These are phyloP conservation scores for Calcarius lapponicus DNA, from an alignment of 2,797 vertebrate species.

Conservation along the genomic window DNA sequence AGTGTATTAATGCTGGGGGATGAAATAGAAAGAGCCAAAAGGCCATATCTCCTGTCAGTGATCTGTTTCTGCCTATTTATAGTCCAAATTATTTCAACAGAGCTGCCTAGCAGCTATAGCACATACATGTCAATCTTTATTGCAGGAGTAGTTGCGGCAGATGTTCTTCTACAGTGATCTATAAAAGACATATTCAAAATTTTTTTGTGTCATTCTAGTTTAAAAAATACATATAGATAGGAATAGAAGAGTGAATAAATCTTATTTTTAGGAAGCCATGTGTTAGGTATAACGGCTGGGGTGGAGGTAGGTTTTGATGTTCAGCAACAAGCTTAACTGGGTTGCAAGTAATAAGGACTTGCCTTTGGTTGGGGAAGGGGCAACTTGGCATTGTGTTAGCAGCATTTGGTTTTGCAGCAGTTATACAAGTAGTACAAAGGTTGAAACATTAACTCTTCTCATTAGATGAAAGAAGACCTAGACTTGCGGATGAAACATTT, in stretches of 20 bases:
- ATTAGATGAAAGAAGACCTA: neutral
- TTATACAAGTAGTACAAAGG: neutral
- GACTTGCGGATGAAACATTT: neutral
- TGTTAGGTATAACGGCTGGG: neutral
- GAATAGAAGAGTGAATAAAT: neutral
- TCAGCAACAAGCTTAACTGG: neutral
- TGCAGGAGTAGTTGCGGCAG: neutral
- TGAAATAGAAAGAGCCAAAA: neutral
- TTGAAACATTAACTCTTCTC: neutral
- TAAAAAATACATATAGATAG: neutral
- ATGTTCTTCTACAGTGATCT: neutral
- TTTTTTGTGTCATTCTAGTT: neutral
- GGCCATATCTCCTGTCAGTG: neutral
- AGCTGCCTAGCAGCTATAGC: neutral
- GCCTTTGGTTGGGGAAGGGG: neutral
- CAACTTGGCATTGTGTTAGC: neutral
- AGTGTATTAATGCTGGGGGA: neutral
- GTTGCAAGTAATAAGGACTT: neutral
- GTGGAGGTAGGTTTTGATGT: neutral
- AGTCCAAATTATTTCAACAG: neutral
- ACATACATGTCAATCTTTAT: neutral
- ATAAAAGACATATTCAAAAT: neutral
- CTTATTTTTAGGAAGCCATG: neutral
- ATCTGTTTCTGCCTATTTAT: neutral
- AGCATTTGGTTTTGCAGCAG: constrained; percentile 2